Evolutionary conservation across 2,113 vertebrate species (phyloP).

Genomic region (Pangasianodon gigas): DNA sequence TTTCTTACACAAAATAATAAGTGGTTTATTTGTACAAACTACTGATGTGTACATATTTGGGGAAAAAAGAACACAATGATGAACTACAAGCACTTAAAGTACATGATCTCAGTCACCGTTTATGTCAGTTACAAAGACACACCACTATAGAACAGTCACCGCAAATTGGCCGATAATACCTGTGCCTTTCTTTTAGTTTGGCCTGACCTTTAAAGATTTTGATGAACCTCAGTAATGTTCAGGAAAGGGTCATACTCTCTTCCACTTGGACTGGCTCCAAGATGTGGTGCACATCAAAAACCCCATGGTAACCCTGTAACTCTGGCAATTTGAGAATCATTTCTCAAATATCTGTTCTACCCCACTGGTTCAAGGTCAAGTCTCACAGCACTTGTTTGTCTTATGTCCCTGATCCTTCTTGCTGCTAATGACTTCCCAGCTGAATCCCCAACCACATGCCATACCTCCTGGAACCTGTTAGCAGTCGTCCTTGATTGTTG

Average conservation of each 20-base stretch:
- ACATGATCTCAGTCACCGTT: not conserved
- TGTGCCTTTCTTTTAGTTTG: not conserved
- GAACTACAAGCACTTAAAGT: not conserved
- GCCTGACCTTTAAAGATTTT: not conserved
- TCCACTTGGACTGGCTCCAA: not conserved
- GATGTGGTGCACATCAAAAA: not conserved
- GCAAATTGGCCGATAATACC: not conserved
- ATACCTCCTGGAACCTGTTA: not conserved
- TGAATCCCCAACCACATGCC: not conserved
- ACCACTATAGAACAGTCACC: not conserved
- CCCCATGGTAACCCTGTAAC: not conserved
- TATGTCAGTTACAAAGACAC: not conserved
- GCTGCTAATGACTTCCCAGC: conserved; percentile 12
- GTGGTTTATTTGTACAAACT: not conserved
- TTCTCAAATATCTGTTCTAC: not conserved
- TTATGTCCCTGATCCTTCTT: not conserved
- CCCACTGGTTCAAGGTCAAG: not conserved
- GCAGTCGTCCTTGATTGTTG: not conserved
- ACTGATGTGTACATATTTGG: not conserved
- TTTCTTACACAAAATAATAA: not conserved
- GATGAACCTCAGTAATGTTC: not conserved
- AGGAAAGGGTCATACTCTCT: not conserved
- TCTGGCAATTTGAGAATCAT: not conserved
- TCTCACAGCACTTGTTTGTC: not conserved
- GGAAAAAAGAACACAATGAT: not conserved